Evolutionary conservation across 2,113 vertebrate genomes (phyloP).

Genomic region (Otis tarda): DNA sequence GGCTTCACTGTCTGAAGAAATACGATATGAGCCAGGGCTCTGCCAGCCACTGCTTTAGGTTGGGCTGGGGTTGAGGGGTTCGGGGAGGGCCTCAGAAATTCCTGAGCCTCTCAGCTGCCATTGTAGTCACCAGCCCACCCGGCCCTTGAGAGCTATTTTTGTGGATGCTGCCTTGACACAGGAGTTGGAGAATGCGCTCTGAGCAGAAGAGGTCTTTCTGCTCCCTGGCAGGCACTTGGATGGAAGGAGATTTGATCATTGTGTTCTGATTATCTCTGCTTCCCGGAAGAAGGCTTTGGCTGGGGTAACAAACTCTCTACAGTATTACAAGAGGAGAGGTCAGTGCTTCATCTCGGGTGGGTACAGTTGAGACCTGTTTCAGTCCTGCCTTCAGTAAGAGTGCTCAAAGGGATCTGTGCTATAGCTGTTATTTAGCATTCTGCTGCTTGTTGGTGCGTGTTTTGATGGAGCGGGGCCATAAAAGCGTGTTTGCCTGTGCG

Average conservation of each 20-base stretch:
- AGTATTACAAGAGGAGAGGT: neutral
- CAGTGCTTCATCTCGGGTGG: neutral
- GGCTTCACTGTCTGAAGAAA: neutral
- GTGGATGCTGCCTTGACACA: neutral
- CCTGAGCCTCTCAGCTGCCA: constrained; percentile 57
- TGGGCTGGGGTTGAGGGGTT: neutral
- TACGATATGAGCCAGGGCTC: neutral
- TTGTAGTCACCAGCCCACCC: neutral
- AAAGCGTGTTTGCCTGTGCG: neutral
- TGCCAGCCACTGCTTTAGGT: neutral
- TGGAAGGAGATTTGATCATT: neutral
- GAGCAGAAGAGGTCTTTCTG: neutral
- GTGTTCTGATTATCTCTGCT: neutral
- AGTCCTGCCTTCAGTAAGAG: neutral
- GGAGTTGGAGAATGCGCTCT: neutral
- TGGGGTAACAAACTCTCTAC: neutral
- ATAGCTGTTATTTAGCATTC: neutral
- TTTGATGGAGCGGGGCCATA: neutral
- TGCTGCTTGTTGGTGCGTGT: neutral
- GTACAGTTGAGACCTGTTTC: neutral
- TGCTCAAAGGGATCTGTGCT: neutral
- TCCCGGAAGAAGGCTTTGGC: neutral
- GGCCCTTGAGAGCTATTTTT: constrained; percentile 47
- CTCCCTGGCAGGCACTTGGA: neutral
- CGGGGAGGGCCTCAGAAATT: constrained; percentile 24